phyloP scores from a whole-genome alignment of 2,113 vertebrate species.

The Jaculus jaculus region DNA sequence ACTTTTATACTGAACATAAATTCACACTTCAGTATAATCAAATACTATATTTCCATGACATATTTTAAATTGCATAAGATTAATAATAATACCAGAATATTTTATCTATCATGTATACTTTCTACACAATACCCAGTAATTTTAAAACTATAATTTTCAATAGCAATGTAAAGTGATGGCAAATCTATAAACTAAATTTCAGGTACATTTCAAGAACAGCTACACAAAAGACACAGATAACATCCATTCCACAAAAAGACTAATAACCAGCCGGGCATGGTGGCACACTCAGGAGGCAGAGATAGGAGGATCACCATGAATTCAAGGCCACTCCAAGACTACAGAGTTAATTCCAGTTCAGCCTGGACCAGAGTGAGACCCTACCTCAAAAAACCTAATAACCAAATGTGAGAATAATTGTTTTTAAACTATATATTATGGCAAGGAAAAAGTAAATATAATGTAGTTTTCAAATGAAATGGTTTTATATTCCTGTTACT shows the following conservation, averaged over 20 bases:
- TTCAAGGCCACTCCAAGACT: too few species aligned
- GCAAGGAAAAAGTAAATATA: neutral
- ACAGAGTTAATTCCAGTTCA: too few species aligned
- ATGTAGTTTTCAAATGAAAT: slow-evolving; percentile 30
- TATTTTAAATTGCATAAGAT: neutral
- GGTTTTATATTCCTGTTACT: neutral
- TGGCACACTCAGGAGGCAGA: too few species aligned
- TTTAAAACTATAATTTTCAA: slow-evolving; percentile 20
- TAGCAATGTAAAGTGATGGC: neutral
- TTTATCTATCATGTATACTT: neutral
- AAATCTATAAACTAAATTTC: slow-evolving; percentile 34
- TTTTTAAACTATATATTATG: neutral
- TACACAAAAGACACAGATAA: neutral
- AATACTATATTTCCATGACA: neutral
- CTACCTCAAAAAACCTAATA: neutral
- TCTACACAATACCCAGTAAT: neutral
- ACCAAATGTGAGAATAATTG: neutral
- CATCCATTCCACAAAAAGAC: neutral
- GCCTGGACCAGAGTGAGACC: too few species aligned
- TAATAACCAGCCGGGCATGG: too few species aligned
- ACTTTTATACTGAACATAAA: neutral
- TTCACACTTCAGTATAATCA: neutral
- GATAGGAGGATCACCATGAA: too few species aligned
- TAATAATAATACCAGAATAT: slow-evolving; percentile 11
- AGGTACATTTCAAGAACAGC: neutral